Conservation (phyloP, 2,797 vertebrate species). For the Chaetodon trifasciatus region DNA sequence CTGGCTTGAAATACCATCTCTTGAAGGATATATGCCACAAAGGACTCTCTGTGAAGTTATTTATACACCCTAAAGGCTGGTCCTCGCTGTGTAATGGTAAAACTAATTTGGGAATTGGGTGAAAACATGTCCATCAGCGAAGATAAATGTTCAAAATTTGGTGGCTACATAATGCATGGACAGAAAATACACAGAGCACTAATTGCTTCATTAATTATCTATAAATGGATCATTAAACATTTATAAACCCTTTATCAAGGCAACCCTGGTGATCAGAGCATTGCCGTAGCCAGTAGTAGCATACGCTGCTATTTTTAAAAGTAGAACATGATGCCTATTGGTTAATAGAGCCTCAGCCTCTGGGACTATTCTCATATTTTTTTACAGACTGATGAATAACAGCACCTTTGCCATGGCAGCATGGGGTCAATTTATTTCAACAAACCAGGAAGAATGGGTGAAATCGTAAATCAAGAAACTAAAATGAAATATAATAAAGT, state of each 20-base stretch:
- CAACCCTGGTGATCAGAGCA: slow-evolving; percentile 65
- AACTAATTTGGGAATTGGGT: slow-evolving; percentile 68
- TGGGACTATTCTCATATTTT: slow-evolving; percentile 43
- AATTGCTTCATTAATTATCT: slow-evolving; percentile 83
- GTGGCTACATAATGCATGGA: slow-evolving; percentile 68
- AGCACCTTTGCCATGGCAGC: slow-evolving; percentile 31
- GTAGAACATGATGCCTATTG: slow-evolving; percentile 55
- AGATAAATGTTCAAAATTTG: slow-evolving; percentile 64
- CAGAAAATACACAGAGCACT: slow-evolving; percentile 72
- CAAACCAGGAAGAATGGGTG: slow-evolving; percentile 15
- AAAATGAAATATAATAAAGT: slow-evolving; percentile 53
- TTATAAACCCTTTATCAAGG: slow-evolving; percentile 72
- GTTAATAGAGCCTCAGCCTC: slow-evolving; percentile 60
- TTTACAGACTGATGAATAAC: slow-evolving; percentile 60
- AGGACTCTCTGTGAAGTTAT: slow-evolving; percentile 72
- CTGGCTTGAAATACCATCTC: slow-evolving; percentile 63
- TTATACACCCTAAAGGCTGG: slow-evolving; percentile 63
- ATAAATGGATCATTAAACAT: slow-evolving; percentile 80
- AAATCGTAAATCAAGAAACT: slow-evolving; percentile 52
- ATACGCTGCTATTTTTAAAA: slow-evolving; percentile 68
- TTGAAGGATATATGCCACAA: slow-evolving; percentile 73
- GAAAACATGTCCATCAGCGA: slow-evolving; percentile 71
- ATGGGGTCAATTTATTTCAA: slow-evolving; percentile 50
- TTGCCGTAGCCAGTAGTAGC: slow-evolving; percentile 38
- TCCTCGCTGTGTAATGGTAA: slow-evolving; percentile 48